Conservation (phyloP, 1,140 invertebrate species). For the Batillaria attramentaria region DNA sequence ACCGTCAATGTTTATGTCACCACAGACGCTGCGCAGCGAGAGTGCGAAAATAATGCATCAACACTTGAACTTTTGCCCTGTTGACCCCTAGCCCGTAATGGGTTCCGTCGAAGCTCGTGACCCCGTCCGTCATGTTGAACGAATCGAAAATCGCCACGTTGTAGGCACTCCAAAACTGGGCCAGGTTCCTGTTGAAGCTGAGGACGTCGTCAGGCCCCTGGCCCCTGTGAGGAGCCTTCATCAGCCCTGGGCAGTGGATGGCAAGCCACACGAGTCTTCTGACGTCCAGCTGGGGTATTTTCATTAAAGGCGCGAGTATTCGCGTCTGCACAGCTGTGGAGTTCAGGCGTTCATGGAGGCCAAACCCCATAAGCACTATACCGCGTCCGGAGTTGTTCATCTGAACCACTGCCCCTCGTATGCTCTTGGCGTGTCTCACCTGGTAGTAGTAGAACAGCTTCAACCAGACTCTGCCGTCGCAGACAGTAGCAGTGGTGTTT, state of each 20-base stretch:
- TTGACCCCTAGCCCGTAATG: constrained; percentile 42
- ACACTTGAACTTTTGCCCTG: constrained; percentile 33
- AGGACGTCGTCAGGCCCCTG: not conserved
- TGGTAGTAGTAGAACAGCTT: too few relatives aligned
- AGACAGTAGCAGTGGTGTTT: too few relatives aligned
- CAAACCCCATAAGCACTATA: too few relatives aligned
- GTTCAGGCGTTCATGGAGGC: too few relatives aligned
- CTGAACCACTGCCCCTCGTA: too few relatives aligned
- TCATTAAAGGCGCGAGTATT: too few relatives aligned
- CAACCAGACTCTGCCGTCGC: too few relatives aligned
- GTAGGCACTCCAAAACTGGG: not conserved
- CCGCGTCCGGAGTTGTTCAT: too few relatives aligned
- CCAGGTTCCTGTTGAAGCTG: not conserved
- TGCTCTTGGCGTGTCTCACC: too few relatives aligned
- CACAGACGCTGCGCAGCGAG: too few relatives aligned
- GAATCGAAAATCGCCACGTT: constrained; percentile 30
- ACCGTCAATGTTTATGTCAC: not conserved
- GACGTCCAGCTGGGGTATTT: too few relatives aligned
- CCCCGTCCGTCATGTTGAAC: constrained; percentile 32
- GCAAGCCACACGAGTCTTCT: constrained; percentile 34
- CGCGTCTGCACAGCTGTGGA: too few relatives aligned
- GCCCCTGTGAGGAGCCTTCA: constrained; percentile 38
- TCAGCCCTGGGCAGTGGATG: constrained; percentile 37
- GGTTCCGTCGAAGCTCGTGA: constrained; percentile 36
- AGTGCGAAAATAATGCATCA: constrained; percentile 40